Base-by-base conservation (phyloP, 2,888 invertebrate genomes). In the Dexiosoma caninum region DNA sequence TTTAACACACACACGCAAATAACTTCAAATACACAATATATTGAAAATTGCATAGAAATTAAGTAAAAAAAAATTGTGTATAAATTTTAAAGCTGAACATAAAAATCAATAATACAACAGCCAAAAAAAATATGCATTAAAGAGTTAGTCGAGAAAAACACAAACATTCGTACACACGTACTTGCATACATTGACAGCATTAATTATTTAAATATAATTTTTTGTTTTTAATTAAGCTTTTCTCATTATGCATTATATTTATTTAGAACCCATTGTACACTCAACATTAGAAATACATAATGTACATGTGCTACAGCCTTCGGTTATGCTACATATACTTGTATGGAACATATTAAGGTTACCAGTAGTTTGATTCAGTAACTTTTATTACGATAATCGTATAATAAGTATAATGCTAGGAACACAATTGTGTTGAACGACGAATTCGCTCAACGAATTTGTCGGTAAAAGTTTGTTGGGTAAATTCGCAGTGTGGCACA, bases 21-120 rank as follows among this genome's bases (percentile, higher is more conserved):
- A n/a, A n/a, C n/a, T n/a, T n/a, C n/a, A n/a, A n/a, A n/a, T n/a
- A n/a, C n/a, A n/a, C n/a, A n/a, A n/a, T n/a, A n/a, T n/a, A n/a
- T n/a, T n/a, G n/a, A n/a, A n/a, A n/a, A n/a, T n/a, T n/a, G n/a
- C n/a, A n/a, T n/a, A n/a, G n/a, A n/a, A 53, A 42, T 44, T 78
- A 74, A 80, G 46, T 72, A 75, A 66, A 71, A 76, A 72, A 83
- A 80, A 66, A 30, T 46, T 57, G n/a, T 64, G n/a, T 16, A 76
- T 42, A 40, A 78, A 59, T 60, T 35, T 42, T 55, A 14, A 59
- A 19, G 16, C 30, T 21, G 66, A 74, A 57, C 46, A 27, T 42
- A 51, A 23, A 57, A 71, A 40, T 21, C 32, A 71, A 44, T n/a
- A 42, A 66, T 40, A 59, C 19, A 42, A 60, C 44, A 59, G 32